These are phyloP conservation scores for Mastigias papua DNA, from an alignment of 30 jellyfish, hydroid and myxozoan species.

Conservation along the genomic window DNA sequence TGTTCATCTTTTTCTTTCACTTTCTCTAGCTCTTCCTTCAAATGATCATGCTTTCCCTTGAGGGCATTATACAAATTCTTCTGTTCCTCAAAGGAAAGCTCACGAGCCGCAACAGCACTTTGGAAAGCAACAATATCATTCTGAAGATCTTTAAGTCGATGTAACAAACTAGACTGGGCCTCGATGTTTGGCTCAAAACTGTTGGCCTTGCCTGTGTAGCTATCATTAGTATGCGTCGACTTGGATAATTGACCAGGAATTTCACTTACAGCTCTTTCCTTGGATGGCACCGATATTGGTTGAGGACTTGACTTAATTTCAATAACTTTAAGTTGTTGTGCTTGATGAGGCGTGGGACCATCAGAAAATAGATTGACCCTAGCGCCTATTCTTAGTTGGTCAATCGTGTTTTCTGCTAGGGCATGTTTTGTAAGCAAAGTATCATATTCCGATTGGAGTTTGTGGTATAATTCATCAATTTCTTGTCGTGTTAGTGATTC, in stretches of 20 bases:
- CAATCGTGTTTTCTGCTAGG: slow-evolving; percentile 96
- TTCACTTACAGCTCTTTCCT: slow-evolving; percentile 44
- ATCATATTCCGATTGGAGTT: slow-evolving; percentile 86
- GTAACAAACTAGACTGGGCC: slow-evolving; percentile 1
- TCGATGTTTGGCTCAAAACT: slow-evolving; percentile 1
- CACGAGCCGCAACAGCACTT: slow-evolving; percentile 78
- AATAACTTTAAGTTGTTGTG: slow-evolving; percentile 35
- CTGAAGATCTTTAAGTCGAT: slow-evolving; percentile 71
- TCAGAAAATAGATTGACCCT: slow-evolving; percentile 75
- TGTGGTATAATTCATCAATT: slow-evolving; percentile 72
- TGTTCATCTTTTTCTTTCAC: background rate
- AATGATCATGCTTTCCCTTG: slow-evolving; percentile 72
- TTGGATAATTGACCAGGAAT: slow-evolving; percentile 6
- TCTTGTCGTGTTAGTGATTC: slow-evolving; percentile 83
- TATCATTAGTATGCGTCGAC: background rate
- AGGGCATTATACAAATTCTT: slow-evolving; percentile 73
- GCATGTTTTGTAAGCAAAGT: slow-evolving; percentile 89
- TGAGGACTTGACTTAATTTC: slow-evolving; percentile 63
- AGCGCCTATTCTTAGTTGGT: slow-evolving; percentile 85
- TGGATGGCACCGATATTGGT: slow-evolving; percentile 43
- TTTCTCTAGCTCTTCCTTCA: slow-evolving; percentile 48
- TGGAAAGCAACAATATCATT: slow-evolving; percentile 74
- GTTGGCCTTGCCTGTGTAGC: background rate
- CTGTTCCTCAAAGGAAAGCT: slow-evolving; percentile 69
- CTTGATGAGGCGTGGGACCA: slow-evolving; percentile 72